Percentiles rank a stretch among this genome's conserved stretches.
phyloP scores from a whole-genome alignment of 2,113 vertebrate genomes.

The Aphelocoma coerulescens region DNA sequence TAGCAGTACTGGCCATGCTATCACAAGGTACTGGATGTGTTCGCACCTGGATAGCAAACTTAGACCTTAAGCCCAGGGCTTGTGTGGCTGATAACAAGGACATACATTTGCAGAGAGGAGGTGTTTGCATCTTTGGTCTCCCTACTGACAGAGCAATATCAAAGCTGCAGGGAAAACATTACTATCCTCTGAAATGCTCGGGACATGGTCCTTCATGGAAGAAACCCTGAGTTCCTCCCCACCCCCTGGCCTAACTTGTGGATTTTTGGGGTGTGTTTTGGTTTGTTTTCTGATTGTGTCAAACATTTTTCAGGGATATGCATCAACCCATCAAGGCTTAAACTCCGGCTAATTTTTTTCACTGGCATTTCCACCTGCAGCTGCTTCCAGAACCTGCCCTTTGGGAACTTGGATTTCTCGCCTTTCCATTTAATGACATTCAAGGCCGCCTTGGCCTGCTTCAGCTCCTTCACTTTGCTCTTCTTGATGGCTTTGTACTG shows the following conservation, averaged over 20 bases:
- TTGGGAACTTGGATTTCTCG: constrained; percentile 84
- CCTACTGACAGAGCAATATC: neutral
- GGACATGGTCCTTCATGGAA: neutral
- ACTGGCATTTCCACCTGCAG: constrained; percentile 88
- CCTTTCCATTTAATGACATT: constrained; percentile 92
- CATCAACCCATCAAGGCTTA: constrained; percentile 34
- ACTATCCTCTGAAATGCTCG: neutral
- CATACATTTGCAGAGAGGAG: neutral
- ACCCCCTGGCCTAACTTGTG: neutral
- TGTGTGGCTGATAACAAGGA: neutral
- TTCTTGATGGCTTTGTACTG: constrained; percentile 85
- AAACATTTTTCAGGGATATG: constrained; percentile 56
- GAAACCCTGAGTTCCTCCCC: neutral
- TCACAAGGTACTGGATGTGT: neutral
- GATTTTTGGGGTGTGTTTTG: neutral
- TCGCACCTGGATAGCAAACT: neutral
- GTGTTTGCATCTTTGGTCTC: neutral
- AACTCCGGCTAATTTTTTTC: constrained; percentile 57
- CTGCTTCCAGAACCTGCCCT: constrained; percentile 91
- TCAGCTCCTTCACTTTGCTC: constrained; percentile 87
- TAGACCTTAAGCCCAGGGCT: neutral
- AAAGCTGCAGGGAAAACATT: neutral
- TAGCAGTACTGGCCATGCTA: neutral
- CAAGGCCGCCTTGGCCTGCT: constrained; percentile 81
- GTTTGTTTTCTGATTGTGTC: neutral